Evolutionary conservation across 2,888 invertebrate species (phyloP).

Genomic region (Lymantria monacha): DNA sequence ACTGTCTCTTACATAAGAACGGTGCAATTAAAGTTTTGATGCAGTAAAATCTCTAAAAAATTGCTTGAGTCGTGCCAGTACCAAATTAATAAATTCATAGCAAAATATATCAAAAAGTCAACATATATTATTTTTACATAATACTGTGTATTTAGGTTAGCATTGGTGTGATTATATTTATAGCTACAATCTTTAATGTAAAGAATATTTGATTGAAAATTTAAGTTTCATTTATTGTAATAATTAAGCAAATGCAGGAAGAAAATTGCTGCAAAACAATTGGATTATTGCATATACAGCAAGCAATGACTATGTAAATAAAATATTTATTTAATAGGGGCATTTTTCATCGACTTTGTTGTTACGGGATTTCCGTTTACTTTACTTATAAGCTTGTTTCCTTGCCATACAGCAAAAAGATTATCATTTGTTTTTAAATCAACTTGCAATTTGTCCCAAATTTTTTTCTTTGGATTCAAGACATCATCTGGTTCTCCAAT

Average conservation of each 20-base stretch:
- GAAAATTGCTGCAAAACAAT: not conserved
- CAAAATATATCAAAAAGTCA: too few relatives aligned
- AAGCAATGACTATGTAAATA: not conserved
- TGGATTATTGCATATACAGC: not conserved
- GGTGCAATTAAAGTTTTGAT: too few relatives aligned
- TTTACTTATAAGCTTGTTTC: constrained; percentile 87
- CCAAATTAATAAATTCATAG: too few relatives aligned
- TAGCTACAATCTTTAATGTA: too few relatives aligned
- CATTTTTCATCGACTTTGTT: constrained; percentile 89
- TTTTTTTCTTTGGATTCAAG: constrained; percentile 97
- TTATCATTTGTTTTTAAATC: constrained; percentile 88
- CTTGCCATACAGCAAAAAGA: constrained; percentile 93
- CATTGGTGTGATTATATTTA: too few relatives aligned
- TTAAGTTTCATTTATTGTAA: not conserved
- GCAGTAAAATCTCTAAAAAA: too few relatives aligned
- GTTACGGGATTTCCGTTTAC: constrained; percentile 87
- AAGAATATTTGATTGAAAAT: too few relatives aligned
- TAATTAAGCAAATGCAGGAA: not conserved
- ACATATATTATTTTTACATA: too few relatives aligned
- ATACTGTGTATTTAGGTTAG: too few relatives aligned
- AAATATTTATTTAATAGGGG: constrained; percentile 87
- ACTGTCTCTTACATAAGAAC: too few relatives aligned
- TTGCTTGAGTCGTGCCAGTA: too few relatives aligned
- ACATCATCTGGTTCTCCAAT: constrained; percentile 90
- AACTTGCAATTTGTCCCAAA: constrained; percentile 96